Percentiles rank a stretch among this genome's conserved stretches.
Evolutionary conservation across 1,140 invertebrate genomes (phyloP).

Genomic region (Megalopta genalis): DNA sequence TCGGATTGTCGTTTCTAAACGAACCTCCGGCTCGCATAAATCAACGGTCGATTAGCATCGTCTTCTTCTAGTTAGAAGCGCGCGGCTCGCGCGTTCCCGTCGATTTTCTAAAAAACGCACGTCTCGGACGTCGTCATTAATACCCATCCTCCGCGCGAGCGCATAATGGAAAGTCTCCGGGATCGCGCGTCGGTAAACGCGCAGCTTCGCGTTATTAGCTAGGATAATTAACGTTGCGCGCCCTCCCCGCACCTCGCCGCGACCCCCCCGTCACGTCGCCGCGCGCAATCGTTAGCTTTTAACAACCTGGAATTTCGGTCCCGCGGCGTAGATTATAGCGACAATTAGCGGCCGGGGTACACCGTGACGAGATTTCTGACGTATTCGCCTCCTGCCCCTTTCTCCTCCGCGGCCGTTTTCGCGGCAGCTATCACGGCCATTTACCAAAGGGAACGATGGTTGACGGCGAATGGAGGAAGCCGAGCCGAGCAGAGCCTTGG

Average conservation of each 20-base stretch:
- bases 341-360: conserved; percentile 63
- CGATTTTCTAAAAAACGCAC: neutral
- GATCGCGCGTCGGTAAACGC: conserved; percentile 27
- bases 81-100: neutral
- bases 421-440: neutral
- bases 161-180: conserved; percentile 37
- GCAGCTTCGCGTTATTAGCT: conserved; percentile 69
- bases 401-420: neutral
- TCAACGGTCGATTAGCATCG: conserved; percentile 26
- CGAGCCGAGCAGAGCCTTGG: conserved; percentile 23
- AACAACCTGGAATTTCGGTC: conserved; percentile 69
- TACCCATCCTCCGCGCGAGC: neutral
- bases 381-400: conserved; percentile 37
- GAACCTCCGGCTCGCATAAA: conserved; percentile 23
- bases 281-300: conserved; percentile 69
- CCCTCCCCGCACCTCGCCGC: neutral
- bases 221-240: conserved; percentile 71
- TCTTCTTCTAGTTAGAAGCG: neutral
- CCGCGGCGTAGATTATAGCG: conserved; percentile 58
- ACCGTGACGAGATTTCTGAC: conserved; percentile 69
- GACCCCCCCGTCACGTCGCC: conserved; percentile 21
- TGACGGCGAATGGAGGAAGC: neutral
- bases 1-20: conserved; percentile 5
- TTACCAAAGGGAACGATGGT: neutral
- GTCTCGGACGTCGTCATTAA: conserved; percentile 20